Base-by-base conservation (phyloP, 2,888 invertebrate genomes). In the Lochmaea crataegi region DNA sequence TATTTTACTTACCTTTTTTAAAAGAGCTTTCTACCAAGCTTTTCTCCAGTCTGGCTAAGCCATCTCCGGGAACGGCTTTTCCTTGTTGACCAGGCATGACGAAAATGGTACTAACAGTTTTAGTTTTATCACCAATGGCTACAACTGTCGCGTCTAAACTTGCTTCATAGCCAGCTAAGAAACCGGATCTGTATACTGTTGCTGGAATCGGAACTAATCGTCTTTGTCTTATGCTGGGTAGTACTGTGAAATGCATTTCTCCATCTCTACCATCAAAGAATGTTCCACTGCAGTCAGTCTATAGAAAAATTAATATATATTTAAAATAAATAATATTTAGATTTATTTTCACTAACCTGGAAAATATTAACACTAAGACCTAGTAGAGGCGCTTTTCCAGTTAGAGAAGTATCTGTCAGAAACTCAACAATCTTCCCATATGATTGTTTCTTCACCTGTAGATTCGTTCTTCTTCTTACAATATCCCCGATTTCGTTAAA, bases 11-110 rank as follows among this genome's bases (percentile, higher is more conserved):
- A 78, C 81, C 91, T 66, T 92, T 91, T 12, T 90, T 89, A 66
- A 92, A 91, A 2, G 92, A 91, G 42, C 91, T 88, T 74, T 91
- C 91, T 9, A 93, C 86, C 1, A 95, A 85, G 66, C 93, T 90
- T 73, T 91, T 90, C 83, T 95, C 95, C 0, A 96, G 87, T 14
- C 92, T 89, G 69, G 93, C 92, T 72, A 95, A 87, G 72, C 94
- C 94, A 81, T 95, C 95, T 0, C 94, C 93, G 0, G 94, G 93
- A 2, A 94, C 93, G 0, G 92, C 89, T 68, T 93, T 92, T 38
- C 95, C 94, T 86, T 95, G 94, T 83, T 95, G 94, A 0, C 96
- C 96, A 0, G 96, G 96, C 89, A 96, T 92, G 0, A 96, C 89
- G 78, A 95, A 92, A 57, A 96, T 90, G 0, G 94, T 93, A 81